A percentile compares a stretch with the other conserved stretches of the same genome.
Evolutionary conservation across 2,113 vertebrate genomes (phyloP).

Genomic region (Tachysurus vachellii): DNA sequence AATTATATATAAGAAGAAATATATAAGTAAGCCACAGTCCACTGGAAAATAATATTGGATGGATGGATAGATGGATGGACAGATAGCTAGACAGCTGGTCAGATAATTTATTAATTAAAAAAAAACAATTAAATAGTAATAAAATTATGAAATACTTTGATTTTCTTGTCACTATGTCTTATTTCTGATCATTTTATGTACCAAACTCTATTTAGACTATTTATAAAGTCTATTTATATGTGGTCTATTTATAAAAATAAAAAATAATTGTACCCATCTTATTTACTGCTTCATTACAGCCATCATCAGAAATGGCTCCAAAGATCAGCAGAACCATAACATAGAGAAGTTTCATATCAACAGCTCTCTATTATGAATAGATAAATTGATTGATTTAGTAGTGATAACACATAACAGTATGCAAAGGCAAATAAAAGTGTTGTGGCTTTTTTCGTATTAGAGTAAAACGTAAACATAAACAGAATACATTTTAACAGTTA

Average conservation of each 20-base stretch:
- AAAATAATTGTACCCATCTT: background rate
- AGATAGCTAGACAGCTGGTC: too few relatives aligned
- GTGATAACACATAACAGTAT: background rate
- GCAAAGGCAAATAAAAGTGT: background rate
- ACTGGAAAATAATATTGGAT: too few relatives aligned
- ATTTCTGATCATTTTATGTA: too few relatives aligned
- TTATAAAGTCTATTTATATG: too few relatives aligned
- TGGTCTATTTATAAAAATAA: background rate
- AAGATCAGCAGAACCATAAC: constrained; percentile 53
- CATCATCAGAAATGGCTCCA: background rate
- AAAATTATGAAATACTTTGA: too few relatives aligned
- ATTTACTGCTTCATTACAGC: background rate
- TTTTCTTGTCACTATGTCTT: too few relatives aligned
- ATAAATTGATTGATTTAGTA: background rate
- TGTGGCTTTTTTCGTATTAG: background rate
- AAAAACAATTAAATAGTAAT: too few relatives aligned
- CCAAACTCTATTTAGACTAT: too few relatives aligned
- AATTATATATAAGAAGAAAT: too few relatives aligned
- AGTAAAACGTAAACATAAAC: background rate
- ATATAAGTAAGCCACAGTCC: too few relatives aligned
- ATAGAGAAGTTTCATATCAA: constrained; percentile 38
- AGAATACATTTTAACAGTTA: background rate
- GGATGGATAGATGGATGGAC: too few relatives aligned
- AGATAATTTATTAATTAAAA: too few relatives aligned
- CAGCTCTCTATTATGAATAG: background rate